Base-by-base conservation (phyloP, 2,797 vertebrate species). In the Nannoperca australis region DNA sequence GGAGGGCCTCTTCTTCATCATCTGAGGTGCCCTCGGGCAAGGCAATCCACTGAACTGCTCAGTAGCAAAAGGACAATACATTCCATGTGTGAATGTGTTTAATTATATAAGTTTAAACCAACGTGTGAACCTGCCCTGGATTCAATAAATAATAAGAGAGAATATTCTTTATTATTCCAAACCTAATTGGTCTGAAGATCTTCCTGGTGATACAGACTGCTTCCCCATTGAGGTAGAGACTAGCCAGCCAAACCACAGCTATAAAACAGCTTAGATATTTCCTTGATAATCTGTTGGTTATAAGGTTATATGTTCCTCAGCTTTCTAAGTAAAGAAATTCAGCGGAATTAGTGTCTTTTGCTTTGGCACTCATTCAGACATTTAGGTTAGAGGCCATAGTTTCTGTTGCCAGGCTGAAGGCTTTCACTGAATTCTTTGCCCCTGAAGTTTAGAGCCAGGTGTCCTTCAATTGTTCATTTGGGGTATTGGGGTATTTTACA, bases 351-450 rank as follows among this genome's bases (percentile, higher is more conserved):
- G 8, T 36, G 36, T 51, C 18, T 27, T 42, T 53, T 51, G n/a
- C 32, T 34, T 32, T 32, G 30, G 54, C 15, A 7, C 14, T 55
- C 27, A 38, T 40, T 14, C 34, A 53, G 22, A 17, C n/a, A 12
- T 24, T 40, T 20, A 30, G 12, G 22, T 44, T 44, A 18, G 11
- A 66, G 53, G 15, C 30, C 24, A n/a, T 20, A 38, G 22, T 36
- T 56, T 74, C 9, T 36, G n/a, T 27, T 7, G 15, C 10, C 18
- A 44, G 4, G 24, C 49, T 63, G 36, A 42, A 15, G 27, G 38
- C 24, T 73, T 63, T 73, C 50, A 47, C 30, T 15, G 1, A 24
- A 73, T 49, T 40, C 58, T 18, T 32, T 47, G 30, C n/a, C 30
- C 61, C 22, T 58, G 24, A 27, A 32, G 24, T 45, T 45, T 62